These are phyloP conservation scores for Urechis unicinctus DNA, from an alignment of 2,888 invertebrate species.

Conservation along the genomic window DNA sequence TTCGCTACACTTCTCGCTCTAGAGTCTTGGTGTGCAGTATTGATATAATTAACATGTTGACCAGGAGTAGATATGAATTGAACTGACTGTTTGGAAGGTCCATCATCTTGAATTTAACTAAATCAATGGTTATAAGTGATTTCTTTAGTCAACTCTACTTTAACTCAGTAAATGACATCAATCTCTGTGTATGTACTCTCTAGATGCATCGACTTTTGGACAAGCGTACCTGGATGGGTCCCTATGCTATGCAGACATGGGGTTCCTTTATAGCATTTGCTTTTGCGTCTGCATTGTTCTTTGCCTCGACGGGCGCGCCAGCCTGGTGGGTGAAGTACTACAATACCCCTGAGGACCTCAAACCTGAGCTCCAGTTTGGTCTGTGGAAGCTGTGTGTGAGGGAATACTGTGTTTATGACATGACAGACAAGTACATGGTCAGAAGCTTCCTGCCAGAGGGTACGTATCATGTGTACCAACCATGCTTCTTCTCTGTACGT, in stretches of 20 bases:
- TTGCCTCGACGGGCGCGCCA: neutral
- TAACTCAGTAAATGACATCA: no score
- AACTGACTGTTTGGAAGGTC: no score
- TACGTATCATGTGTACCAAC: no score
- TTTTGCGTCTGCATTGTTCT: neutral
- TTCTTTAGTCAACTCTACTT: no score
- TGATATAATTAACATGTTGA: no score
- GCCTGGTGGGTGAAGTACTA: neutral
- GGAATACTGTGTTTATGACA: neutral
- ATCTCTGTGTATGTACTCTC: no score
- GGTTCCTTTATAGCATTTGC: neutral
- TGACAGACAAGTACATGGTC: neutral
- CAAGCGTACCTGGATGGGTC: neutral
- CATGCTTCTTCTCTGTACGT: no score
- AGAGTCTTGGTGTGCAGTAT: no score
- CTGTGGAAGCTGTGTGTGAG: neutral
- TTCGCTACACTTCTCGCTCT: no score
- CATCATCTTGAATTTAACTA: no score
- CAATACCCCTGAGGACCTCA: neutral
- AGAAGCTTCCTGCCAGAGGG: neutral
- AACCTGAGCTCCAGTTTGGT: neutral
- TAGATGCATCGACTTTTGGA: neutral
- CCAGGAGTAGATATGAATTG: no score
- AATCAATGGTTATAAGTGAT: no score
- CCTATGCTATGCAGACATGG: neutral